These are phyloP conservation scores for Philhelius pedissequus DNA, from an alignment of 2,888 invertebrate genomes.

Conservation along the genomic window DNA sequence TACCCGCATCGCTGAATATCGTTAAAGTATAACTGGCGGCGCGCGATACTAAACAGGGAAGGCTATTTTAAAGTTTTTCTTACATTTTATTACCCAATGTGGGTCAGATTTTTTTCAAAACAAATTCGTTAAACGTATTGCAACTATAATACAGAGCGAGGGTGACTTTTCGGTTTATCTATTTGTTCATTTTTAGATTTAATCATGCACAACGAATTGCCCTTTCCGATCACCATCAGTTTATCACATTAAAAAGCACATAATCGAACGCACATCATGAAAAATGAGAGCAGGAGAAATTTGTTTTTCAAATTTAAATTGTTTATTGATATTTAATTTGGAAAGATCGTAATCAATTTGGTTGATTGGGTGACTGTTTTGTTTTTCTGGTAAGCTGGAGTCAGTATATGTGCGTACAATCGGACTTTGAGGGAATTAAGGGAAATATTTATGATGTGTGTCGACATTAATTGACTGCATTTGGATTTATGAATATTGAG, in stretches of 20 bases:
- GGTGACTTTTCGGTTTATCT: slow-evolving; percentile 10
- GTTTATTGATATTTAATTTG: slow-evolving; percentile 65
- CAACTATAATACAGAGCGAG: background rate
- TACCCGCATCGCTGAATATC: slow-evolving; percentile 40
- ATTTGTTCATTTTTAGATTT: slow-evolving; percentile 10
- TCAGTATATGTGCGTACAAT: no score
- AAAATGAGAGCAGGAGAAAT: background rate
- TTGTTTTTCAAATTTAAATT: slow-evolving; percentile 57
- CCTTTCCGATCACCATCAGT: slow-evolving; percentile 23
- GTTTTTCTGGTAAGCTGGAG: background rate
- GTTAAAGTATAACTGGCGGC: no score
- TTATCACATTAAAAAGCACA: background rate
- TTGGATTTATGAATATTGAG: slow-evolving; percentile 35
- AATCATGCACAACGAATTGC: slow-evolving; percentile 63
- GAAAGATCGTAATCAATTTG: slow-evolving; percentile 59
- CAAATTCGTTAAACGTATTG: slow-evolving; percentile 43
- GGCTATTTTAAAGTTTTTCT: slow-evolving; percentile 53
- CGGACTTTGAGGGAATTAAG: background rate
- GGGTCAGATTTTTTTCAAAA: slow-evolving; percentile 63
- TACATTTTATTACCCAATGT: slow-evolving; percentile 46
- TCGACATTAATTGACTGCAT: slow-evolving; percentile 37
- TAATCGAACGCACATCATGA: background rate
- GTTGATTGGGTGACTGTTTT: slow-evolving; percentile 37
- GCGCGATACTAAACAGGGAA: background rate
- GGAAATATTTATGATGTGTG: slow-evolving; percentile 34